Conservation (phyloP, 2,797 vertebrate species). For the Pipistrellus pygmaeus region DNA sequence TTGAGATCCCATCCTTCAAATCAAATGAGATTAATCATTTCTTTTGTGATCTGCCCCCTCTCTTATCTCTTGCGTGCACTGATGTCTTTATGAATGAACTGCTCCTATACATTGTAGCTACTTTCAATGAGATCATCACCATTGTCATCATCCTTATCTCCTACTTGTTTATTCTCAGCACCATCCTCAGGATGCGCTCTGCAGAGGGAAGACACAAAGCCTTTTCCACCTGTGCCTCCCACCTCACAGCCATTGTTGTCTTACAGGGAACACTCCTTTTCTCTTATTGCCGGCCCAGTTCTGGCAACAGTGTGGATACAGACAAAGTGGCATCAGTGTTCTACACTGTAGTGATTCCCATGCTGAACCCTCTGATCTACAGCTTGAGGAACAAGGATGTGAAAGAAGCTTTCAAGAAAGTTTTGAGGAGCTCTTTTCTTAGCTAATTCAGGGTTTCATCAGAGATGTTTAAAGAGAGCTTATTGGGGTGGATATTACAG, state of each 20-base stretch:
- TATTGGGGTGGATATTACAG: neutral
- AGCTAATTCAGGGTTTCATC: neutral
- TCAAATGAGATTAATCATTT: slow-evolving; percentile 64
- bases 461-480: accelerated
- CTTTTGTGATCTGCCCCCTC: slow-evolving; percentile 56
- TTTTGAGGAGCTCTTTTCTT: neutral
- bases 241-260: slow-evolving; percentile 31
- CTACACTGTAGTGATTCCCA: slow-evolving; percentile 62
- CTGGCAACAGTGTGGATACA: neutral
- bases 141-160: slow-evolving; percentile 34
- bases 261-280: slow-evolving; percentile 62
- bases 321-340: slow-evolving; percentile 59
- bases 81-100: neutral
- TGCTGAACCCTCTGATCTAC: slow-evolving; percentile 69
- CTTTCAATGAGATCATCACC: slow-evolving; percentile 9
- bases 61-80: slow-evolving; percentile 58
- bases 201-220: slow-evolving; percentile 54
- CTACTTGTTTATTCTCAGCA: slow-evolving; percentile 59
- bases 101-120: neutral
- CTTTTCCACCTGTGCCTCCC: slow-evolving; percentile 71
- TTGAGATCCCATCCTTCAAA: neutral
- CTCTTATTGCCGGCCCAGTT: slow-evolving; percentile 36
- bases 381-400: slow-evolving; percentile 73
- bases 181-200: slow-evolving; percentile 62
- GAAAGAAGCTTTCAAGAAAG: slow-evolving; percentile 55